Percentiles rank a stretch among this genome's conserved stretches.
phyloP scores from a whole-genome alignment of 2,113 vertebrate genomes.

The Anolis carolinensis region DNA sequence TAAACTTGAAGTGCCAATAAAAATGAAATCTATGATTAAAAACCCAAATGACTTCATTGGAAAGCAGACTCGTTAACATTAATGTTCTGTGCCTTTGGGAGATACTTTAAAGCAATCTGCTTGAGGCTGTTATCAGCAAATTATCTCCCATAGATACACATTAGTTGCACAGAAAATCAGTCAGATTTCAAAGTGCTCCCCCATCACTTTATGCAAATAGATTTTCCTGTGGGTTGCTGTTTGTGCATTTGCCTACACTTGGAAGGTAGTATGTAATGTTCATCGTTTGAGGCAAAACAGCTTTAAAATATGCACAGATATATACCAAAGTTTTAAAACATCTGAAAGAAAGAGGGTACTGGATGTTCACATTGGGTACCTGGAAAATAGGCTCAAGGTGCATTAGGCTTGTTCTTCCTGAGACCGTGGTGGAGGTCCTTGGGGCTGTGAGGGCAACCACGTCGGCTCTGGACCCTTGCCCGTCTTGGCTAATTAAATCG shows the following conservation, averaged over 20 bases:
- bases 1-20: neutral
- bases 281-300: too few species aligned
- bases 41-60: neutral
- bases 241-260: conserved; percentile 1
- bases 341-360: neutral
- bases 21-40: neutral
- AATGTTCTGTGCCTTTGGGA: neutral
- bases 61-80: neutral
- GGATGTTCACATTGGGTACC: neutral
- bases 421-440: too few species aligned
- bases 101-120: neutral
- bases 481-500: too few species aligned
- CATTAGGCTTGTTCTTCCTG: too few species aligned
- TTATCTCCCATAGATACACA: neutral
- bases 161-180: neutral
- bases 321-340: neutral
- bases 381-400: too few species aligned
- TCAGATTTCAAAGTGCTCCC: too few species aligned
- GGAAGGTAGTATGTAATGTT: neutral
- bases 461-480: too few species aligned
- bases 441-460: too few species aligned
- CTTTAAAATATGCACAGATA: neutral
- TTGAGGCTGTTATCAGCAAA: neutral
- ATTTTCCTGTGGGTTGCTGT: neutral
- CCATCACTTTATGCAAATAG: fast-evolving